A percentile compares a stretch with the other conserved stretches of the same genome.
These are phyloP conservation scores for Crambe crambe DNA, from an alignment of 37 sponge, comb jelly and placozoan species.

Conservation along the genomic window DNA sequence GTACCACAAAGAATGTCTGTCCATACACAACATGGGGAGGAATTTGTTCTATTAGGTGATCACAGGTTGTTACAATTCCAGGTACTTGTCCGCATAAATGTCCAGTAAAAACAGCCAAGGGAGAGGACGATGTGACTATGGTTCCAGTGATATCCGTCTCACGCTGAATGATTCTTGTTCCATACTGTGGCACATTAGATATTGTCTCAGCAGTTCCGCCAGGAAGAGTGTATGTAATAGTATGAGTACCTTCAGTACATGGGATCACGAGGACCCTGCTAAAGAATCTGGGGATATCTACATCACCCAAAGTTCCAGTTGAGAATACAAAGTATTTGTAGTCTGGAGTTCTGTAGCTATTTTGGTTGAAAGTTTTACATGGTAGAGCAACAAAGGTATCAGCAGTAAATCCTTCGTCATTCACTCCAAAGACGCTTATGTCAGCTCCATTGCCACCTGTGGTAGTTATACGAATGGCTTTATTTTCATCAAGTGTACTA, in stretches of 20 bases:
- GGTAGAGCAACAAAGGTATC: constrained; percentile 57
- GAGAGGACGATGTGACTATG: constrained; percentile 21
- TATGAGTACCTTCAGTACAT: constrained; percentile 26
- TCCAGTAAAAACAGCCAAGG: constrained; percentile 36
- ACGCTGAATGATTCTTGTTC: neutral
- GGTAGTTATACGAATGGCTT: constrained; percentile 10
- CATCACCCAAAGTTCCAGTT: neutral
- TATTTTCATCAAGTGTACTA: neutral
- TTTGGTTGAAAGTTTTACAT: neutral
- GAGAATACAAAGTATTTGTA: constrained; percentile 35
- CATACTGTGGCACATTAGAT: neutral
- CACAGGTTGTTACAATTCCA: constrained; percentile 32
- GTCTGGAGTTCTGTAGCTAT: neutral
- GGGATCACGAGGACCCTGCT: constrained; percentile 25
- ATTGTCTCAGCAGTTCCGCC: neutral
- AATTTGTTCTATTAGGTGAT: constrained; percentile 62
- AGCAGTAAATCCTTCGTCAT: constrained; percentile 28
- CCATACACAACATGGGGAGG: constrained; percentile 38
- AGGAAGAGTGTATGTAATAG: neutral
- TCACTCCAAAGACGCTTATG: constrained; percentile 23
- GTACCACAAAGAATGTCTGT: constrained; percentile 12
- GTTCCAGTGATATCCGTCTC: constrained; percentile 42
- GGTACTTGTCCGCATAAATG: constrained; percentile 63
- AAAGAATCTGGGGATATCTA: neutral
- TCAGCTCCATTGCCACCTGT: neutral